These are phyloP conservation scores for Drosophila aff. DNA, from an alignment of 1,140 invertebrate genomes.

Conservation along the genomic window DNA sequence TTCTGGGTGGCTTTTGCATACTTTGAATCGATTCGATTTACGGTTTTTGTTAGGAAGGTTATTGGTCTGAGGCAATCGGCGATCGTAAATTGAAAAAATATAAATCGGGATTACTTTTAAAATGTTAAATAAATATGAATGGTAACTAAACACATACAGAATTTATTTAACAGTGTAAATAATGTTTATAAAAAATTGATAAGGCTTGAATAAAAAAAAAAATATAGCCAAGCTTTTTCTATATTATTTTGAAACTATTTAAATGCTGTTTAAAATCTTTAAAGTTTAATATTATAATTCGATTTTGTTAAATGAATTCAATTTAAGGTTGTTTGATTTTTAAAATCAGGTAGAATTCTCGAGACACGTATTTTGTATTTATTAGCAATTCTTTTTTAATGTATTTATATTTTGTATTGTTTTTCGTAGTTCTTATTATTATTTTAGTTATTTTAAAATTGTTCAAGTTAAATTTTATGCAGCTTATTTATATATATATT, in stretches of 20 bases:
- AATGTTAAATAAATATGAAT: neutral
- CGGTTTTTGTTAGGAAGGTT: slow-evolving; percentile 32
- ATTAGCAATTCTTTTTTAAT: too few species aligned
- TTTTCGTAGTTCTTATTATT: too few species aligned
- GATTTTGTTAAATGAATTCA: neutral
- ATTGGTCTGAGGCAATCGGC: slow-evolving; percentile 14
- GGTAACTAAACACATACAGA: neutral
- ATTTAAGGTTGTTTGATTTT: too few species aligned
- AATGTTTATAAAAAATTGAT: neutral
- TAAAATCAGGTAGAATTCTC: too few species aligned
- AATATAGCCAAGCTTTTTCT: neutral
- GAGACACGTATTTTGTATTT: too few species aligned
- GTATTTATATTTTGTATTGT: too few species aligned
- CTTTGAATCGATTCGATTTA: slow-evolving; percentile 43
- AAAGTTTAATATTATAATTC: neutral
- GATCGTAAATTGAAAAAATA: neutral
- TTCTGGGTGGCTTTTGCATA: slow-evolving; percentile 71
- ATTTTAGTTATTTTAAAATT: too few species aligned
- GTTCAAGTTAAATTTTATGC: too few species aligned
- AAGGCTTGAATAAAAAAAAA: neutral
- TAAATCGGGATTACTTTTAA: neutral
- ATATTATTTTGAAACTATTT: neutral
- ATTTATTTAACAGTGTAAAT: neutral
- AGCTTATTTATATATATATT: too few species aligned
- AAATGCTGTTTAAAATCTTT: neutral